phyloP scores from a whole-genome alignment of 2,888 invertebrate species.

The Sinelater perroti region DNA sequence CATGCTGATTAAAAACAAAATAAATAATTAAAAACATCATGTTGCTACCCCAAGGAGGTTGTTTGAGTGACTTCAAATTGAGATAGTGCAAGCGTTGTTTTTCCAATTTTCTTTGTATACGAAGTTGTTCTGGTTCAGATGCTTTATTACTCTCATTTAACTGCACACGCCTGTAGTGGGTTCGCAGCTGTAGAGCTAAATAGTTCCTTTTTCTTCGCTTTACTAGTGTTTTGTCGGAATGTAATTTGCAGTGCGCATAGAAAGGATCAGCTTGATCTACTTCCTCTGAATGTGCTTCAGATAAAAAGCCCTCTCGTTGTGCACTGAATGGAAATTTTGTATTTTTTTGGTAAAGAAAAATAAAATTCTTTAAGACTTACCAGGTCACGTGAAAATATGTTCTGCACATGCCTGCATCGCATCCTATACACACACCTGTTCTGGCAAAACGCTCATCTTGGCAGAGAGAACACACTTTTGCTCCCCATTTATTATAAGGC shows the following conservation, averaged over 20 bases:
- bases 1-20: conserved; percentile 7
- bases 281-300: conserved; percentile 91
- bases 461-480: conserved; percentile 90
- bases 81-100: conserved; percentile 87
- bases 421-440: conserved; percentile 95
- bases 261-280: conserved; percentile 95
- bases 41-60: conserved; percentile 83
- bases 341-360: conserved; percentile 17
- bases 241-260: conserved; percentile 95
- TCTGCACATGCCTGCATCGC: conserved; percentile 98
- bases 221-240: conserved; percentile 90
- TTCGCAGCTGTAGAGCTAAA: conserved; percentile 84
- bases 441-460: conserved; percentile 85
- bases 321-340: conserved; percentile 68
- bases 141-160: conserved; percentile 69
- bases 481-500: conserved; percentile 97
- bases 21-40: background rate
- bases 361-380: conserved; percentile 60
- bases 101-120: conserved; percentile 82
- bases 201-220: conserved; percentile 84
- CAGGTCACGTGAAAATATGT: conserved; percentile 98
- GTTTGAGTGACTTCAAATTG: conserved; percentile 75
- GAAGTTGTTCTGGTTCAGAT: conserved; percentile 73
- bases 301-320: conserved; percentile 90
- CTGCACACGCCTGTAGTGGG: conserved; percentile 71